Conservation (phyloP, 2,888 invertebrate genomes). For the Habrosyne pyritoides region DNA sequence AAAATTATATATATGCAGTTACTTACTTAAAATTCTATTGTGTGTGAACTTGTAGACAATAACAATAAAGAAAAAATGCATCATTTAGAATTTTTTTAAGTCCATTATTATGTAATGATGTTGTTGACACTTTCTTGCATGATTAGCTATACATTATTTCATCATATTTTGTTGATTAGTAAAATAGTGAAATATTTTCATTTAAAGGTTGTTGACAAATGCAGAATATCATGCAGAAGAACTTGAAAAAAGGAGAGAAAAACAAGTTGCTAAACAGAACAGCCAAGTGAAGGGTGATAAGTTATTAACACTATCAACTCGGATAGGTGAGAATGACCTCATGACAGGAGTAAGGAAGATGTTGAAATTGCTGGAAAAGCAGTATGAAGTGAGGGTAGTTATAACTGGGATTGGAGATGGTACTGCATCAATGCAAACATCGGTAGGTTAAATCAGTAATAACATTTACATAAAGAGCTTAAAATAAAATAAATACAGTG, state of each 20-base stretch:
- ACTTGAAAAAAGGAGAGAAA: constrained; percentile 76
- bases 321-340: constrained; percentile 87
- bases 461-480: too few relatives aligned
- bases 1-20: too few relatives aligned
- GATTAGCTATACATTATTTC: neutral
- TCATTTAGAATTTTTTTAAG: too few relatives aligned
- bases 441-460: constrained; percentile 46
- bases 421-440: constrained; percentile 41
- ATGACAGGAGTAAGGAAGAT: constrained; percentile 86
- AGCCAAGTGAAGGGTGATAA: constrained; percentile 84
- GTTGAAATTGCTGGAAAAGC: constrained; percentile 86
- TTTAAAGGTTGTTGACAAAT: constrained; percentile 84
- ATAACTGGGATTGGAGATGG: constrained; percentile 77
- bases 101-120: too few relatives aligned
- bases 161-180: neutral
- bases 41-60: too few relatives aligned
- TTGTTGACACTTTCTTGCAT: too few relatives aligned
- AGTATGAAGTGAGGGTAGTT: constrained; percentile 85
- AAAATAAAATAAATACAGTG: too few relatives aligned
- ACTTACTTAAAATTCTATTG: too few relatives aligned
- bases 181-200: neutral
- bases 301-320: constrained; percentile 83
- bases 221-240: constrained; percentile 86
- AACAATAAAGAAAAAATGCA: too few relatives aligned
- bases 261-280: constrained; percentile 66